A percentile compares a stretch with the other conserved stretches of the same genome.
Evolutionary conservation across 1,140 invertebrate species (phyloP).

Genomic region (Neodiprion virginianus): DNA sequence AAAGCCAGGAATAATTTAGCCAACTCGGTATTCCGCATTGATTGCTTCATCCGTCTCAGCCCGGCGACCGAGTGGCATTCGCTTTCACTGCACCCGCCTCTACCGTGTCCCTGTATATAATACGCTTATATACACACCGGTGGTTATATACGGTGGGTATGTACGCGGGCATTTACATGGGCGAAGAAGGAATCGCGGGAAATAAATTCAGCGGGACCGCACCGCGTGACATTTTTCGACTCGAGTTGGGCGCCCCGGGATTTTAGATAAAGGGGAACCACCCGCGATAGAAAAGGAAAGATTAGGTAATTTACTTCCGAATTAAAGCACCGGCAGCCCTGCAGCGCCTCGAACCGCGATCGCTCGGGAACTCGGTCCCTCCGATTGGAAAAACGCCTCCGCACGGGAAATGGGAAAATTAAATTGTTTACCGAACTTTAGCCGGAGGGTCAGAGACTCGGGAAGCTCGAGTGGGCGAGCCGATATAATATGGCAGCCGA

Average conservation of each 20-base stretch:
- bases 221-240: slow-evolving; percentile 12
- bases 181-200: slow-evolving; percentile 1
- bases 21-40: slow-evolving; percentile 19
- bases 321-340: neutral
- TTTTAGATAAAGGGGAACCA: slow-evolving; percentile 19
- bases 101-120: slow-evolving; percentile 5
- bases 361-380: neutral
- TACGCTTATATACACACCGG: neutral
- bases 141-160: neutral
- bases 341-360: neutral
- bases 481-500: neutral
- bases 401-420: slow-evolving; percentile 37
- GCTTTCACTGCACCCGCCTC: neutral
- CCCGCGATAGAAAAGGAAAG: slow-evolving; percentile 14
- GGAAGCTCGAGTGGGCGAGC: slow-evolving; percentile 26
- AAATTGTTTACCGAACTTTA: slow-evolving; percentile 43
- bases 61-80: slow-evolving; percentile 15
- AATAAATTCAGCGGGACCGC: slow-evolving; percentile 4
- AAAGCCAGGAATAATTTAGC: slow-evolving; percentile 18
- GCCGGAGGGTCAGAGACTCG: slow-evolving; percentile 25
- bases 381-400: slow-evolving; percentile 29
- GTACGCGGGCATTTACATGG: neutral
- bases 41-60: slow-evolving; percentile 17
- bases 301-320: slow-evolving; percentile 29
- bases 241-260: neutral